Evolutionary conservation across 1,140 invertebrate genomes (phyloP).

Genomic region (Drosophila littoralis): DNA sequence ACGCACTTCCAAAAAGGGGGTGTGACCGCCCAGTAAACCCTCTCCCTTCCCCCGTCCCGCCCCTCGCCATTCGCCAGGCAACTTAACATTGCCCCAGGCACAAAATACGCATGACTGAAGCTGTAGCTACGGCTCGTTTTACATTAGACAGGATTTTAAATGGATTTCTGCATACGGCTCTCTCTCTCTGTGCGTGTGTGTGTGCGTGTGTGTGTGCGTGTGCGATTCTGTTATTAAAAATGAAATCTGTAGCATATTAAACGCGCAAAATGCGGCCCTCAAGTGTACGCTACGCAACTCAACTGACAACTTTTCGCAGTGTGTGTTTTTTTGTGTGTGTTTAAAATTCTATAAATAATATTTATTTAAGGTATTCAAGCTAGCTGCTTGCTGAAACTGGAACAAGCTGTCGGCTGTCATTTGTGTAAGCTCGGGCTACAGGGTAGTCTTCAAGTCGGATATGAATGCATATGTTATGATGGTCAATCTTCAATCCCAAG

Average conservation of each 20-base stretch:
- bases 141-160: slow-evolving; percentile 70
- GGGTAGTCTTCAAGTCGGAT: no score
- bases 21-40: not conserved
- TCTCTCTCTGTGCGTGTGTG: slow-evolving; percentile 25
- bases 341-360: no score
- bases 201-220: not conserved
- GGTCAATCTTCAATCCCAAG: no score
- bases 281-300: slow-evolving; percentile 13
- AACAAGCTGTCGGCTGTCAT: no score
- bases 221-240: slow-evolving; percentile 65
- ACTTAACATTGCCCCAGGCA: slow-evolving; percentile 22
- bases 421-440: no score
- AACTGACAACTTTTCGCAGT: not conserved
- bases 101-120: slow-evolving; percentile 67
- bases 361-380: no score
- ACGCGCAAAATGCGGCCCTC: slow-evolving; percentile 18
- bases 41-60: not conserved
- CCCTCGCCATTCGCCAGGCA: not conserved
- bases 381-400: no score
- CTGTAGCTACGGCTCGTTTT: slow-evolving; percentile 38
- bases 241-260: slow-evolving; percentile 36
- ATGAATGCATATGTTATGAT: no score
- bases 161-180: slow-evolving; percentile 69
- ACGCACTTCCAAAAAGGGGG: slow-evolving; percentile 58
- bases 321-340: not conserved